These are phyloP conservation scores for Coptodon bakossiorum DNA, from an alignment of 2,113 vertebrate species.

Conservation along the genomic window DNA sequence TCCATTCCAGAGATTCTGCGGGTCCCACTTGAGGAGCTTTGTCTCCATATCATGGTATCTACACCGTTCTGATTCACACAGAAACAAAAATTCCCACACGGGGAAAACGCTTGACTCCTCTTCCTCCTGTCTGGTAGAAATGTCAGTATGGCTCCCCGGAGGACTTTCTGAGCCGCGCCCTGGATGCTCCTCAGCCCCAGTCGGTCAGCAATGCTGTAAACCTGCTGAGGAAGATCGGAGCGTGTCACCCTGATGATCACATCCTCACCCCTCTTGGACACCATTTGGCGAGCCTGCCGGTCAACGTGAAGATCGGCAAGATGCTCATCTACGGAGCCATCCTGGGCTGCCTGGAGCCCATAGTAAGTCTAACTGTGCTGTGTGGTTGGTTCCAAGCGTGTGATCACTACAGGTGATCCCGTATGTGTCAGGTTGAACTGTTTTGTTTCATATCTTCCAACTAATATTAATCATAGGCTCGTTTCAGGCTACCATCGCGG, in stretches of 20 bases:
- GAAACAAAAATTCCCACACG: neutral
- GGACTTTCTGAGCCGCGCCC: slow-evolving; percentile 84
- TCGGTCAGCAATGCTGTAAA: slow-evolving; percentile 91
- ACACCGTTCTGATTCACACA: neutral
- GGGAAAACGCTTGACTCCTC: neutral
- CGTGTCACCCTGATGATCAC: slow-evolving; percentile 79
- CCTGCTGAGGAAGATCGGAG: slow-evolving; percentile 86
- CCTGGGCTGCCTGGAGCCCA: slow-evolving; percentile 91
- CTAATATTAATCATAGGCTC: neutral
- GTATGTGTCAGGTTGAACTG: neutral
- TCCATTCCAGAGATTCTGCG: slow-evolving; percentile 94
- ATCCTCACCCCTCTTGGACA: slow-evolving; percentile 88
- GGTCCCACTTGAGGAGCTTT: slow-evolving; percentile 94
- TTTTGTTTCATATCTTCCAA: neutral
- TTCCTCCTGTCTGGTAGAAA: slow-evolving; percentile 74
- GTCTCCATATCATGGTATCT: slow-evolving; percentile 95
- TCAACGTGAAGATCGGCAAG: slow-evolving; percentile 97
- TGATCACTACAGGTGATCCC: neutral
- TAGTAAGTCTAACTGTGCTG: slow-evolving; percentile 70
- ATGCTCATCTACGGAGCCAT: slow-evolving; percentile 98
- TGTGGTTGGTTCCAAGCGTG: neutral
- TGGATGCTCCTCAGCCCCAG: slow-evolving; percentile 90
- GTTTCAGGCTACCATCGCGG: slow-evolving; percentile 88
- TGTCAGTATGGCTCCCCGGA: slow-evolving; percentile 92
- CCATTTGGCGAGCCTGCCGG: slow-evolving; percentile 90